These are phyloP conservation scores for Stenoptilia bipunctidactyla DNA, from an alignment of 2,888 invertebrate genomes.

Conservation along the genomic window DNA sequence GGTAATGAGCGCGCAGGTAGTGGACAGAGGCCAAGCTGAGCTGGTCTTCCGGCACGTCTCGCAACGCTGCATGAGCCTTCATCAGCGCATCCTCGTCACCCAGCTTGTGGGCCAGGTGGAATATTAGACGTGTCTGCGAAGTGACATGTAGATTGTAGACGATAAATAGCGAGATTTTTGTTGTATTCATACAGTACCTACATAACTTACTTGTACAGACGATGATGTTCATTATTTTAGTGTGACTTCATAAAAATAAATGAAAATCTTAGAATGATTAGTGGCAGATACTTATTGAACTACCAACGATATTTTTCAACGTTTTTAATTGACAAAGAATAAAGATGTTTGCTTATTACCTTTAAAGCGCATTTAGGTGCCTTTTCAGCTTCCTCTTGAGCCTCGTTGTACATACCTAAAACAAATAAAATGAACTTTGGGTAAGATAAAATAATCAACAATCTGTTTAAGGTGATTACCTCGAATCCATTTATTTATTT, in stretches of 20 bases:
- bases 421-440: no score
- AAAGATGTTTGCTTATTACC: constrained; percentile 29
- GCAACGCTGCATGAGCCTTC: constrained; percentile 85
- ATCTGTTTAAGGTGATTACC: no score
- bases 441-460: no score
- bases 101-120: constrained; percentile 95
- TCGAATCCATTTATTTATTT: no score
- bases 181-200: no score
- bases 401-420: constrained; percentile 75
- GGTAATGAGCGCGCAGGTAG: constrained; percentile 95
- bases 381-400: constrained; percentile 74
- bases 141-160: background rate
- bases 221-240: no score
- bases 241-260: background rate
- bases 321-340: no score
- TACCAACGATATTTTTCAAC: no score
- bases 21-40: constrained; percentile 96
- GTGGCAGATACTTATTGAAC: no score
- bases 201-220: no score
- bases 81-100: constrained; percentile 88
- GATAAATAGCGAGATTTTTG: no score
- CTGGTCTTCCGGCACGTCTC: constrained; percentile 94
- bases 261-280: background rate
- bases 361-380: constrained; percentile 76
- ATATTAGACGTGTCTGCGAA: constrained; percentile 81